Evolutionary conservation across 2,888 invertebrate species (phyloP), one percentile per base, ranked within the genome.

Genomic region (Lochmaea crataegi): DNA sequence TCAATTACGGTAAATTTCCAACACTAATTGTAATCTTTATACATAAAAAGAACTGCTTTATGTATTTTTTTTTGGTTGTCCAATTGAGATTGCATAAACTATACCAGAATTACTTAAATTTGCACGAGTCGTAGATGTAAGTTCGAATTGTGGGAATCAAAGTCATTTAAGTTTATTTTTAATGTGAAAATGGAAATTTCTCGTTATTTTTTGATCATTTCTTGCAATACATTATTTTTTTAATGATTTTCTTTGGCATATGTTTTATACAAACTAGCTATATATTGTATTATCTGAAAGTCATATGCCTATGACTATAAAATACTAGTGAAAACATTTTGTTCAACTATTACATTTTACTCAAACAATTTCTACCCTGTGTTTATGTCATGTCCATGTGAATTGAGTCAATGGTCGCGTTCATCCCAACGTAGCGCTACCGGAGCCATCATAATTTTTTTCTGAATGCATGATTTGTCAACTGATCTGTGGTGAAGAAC

Each of bases 321-420:
- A 10, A 53, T 9, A 18, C 53, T 16, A 53, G 53, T 16, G 16
- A 7, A 16, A 9, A 53, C 16, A 53, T 53, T 53, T 58, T 32
- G 58, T 58, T 58, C 38, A 58, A 58, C 58, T 58, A 58, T 58
- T 58, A 32, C 58, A 58, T 58, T 53, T 53, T 9, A 16, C 16
- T 53, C 16, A 16, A 16, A 53, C 18, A 53, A 53, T 53, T 16
- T 53, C 7, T 16, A 16, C 53, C n/a, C 53, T 16, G 51, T 16
- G 51, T 51, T 16, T 16, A n/a, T 51, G 32, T 45, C 11, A 45
- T 12, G 14, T 45, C n/a, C 14, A 48, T 14, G 48, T 48, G 48
- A 48, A 48, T 48, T 14, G 14, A 6, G 45, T 10, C 45, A n/a
- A 48, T 48, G n/a, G n/a, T n/a, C 6, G 48, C n/a, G 48, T 32